A percentile compares a stretch with the other conserved stretches of the same genome.
These are phyloP conservation scores for Morpho helenor DNA, from an alignment of 2,888 invertebrate genomes.

Conservation along the genomic window DNA sequence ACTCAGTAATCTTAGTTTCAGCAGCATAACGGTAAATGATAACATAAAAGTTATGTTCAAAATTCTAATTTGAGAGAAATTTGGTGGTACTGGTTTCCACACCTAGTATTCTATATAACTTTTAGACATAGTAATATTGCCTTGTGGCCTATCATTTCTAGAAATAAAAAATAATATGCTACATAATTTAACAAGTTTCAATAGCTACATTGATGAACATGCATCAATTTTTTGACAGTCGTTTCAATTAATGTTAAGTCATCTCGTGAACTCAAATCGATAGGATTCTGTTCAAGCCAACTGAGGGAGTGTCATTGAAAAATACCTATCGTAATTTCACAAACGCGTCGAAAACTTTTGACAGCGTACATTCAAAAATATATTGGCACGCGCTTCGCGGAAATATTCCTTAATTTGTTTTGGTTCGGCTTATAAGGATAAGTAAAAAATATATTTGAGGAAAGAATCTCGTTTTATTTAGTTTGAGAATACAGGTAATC, in stretches of 20 bases:
- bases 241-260: constrained; percentile 3
- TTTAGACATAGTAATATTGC: too few relatives aligned
- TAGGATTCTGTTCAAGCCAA: constrained; percentile 1
- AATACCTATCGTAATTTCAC: constrained; percentile 55
- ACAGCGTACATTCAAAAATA: constrained; percentile 23
- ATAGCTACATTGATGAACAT: too few relatives aligned
- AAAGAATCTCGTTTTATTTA: constrained; percentile 27
- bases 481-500: constrained; percentile 27
- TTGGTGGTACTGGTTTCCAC: too few relatives aligned
- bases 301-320: constrained; percentile 41
- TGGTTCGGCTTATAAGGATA: constrained; percentile 29
- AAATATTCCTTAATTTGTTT: constrained; percentile 36
- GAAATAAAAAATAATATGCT: too few relatives aligned
- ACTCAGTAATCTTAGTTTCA: too few relatives aligned
- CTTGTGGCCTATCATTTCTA: too few relatives aligned
- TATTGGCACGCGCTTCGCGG: constrained; percentile 31
- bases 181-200: too few relatives aligned
- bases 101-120: too few relatives aligned
- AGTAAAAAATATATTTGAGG: constrained; percentile 33
- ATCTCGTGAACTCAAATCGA: background rate
- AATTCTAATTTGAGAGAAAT: too few relatives aligned
- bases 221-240: too few relatives aligned
- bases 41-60: too few relatives aligned
- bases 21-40: too few relatives aligned
- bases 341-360: constrained; percentile 48